These are phyloP conservation scores for Chaitophorus viminalis DNA, from an alignment of 2,888 invertebrate genomes.

Conservation along the genomic window DNA sequence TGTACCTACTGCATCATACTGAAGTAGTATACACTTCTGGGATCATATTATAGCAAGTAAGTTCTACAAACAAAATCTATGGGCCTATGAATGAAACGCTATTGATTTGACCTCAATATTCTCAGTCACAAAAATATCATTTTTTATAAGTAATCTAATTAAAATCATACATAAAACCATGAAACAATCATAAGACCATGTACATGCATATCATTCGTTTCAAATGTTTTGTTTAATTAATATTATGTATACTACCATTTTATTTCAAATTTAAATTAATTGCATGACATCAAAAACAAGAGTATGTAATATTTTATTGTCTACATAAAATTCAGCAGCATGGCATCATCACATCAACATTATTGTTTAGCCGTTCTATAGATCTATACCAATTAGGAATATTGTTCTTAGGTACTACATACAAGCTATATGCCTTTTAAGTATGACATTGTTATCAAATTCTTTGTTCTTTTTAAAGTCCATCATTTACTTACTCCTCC, in stretches of 20 bases:
- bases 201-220: background rate
- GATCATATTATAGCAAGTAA: conserved; percentile 41
- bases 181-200: background rate
- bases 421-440: too few species aligned
- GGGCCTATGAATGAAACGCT: conserved; percentile 12
- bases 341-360: background rate
- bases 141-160: background rate
- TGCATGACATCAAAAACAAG: background rate
- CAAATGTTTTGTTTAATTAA: background rate
- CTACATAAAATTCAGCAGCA: background rate
- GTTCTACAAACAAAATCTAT: conserved; percentile 2
- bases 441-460: too few species aligned
- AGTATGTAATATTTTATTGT: background rate
- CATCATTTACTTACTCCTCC: too few species aligned
- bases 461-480: too few species aligned
- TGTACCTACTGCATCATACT: background rate
- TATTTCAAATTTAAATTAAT: background rate
- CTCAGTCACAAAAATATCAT: background rate
- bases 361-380: too few species aligned
- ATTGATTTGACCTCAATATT: background rate
- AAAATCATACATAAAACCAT: too few species aligned
- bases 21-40: background rate
- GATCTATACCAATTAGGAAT: too few species aligned
- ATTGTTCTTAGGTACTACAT: too few species aligned
- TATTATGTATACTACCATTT: background rate